Percentiles rank a stretch among this genome's conserved stretches.
Evolutionary conservation across 2,113 vertebrate genomes (phyloP).

Genomic region (Galbula dea): DNA sequence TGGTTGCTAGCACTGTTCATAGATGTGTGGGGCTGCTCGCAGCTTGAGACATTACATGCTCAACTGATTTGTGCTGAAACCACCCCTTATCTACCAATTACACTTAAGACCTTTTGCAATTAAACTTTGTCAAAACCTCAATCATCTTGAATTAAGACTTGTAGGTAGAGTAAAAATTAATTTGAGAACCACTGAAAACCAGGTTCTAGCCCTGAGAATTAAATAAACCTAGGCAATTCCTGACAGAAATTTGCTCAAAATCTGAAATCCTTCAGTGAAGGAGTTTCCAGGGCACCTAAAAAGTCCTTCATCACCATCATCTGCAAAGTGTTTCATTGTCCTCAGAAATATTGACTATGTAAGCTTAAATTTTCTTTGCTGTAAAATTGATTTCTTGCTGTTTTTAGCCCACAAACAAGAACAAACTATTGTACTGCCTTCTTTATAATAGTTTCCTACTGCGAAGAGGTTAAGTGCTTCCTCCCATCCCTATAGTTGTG

Average conservation of each 20-base stretch:
- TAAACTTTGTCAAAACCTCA: not conserved
- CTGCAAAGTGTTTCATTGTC: not conserved
- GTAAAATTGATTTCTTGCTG: not conserved
- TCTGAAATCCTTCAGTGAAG: not conserved
- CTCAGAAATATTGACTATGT: not conserved
- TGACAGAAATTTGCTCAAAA: not conserved
- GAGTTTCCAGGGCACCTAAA: not conserved
- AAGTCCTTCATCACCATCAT: too few relatives aligned
- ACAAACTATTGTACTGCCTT: not conserved
- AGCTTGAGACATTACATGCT: not conserved
- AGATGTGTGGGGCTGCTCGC: not conserved
- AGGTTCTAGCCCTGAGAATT: not conserved
- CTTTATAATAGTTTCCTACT: not conserved
- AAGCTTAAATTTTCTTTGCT: not conserved
- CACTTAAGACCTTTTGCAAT: not conserved
- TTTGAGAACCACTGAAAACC: not conserved
- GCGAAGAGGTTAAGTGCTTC: not conserved
- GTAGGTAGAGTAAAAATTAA: not conserved
- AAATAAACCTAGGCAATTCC: not conserved
- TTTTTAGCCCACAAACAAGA: not conserved
- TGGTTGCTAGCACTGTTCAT: not conserved
- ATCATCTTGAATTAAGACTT: not conserved
- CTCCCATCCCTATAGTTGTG: not conserved
- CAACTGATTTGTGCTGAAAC: not conserved
- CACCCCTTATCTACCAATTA: not conserved